A percentile compares a stretch with the other conserved stretches of the same genome.
Conservation (phyloP, 2,888 invertebrate species). For the Oscheius myriophilus region DNA sequence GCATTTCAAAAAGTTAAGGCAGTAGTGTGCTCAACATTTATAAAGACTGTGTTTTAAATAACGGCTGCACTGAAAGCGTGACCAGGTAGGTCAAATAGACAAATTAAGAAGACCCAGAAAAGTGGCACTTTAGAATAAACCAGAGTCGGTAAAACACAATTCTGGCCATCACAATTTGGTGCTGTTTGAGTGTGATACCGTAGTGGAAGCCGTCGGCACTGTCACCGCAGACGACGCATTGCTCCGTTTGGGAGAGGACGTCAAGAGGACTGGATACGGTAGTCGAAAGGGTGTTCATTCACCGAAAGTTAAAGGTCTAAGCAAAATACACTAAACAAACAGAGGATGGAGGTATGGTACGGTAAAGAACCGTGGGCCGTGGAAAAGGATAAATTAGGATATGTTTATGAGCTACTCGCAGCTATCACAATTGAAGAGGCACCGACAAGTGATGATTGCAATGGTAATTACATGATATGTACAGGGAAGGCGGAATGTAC, state of each 20-base stretch:
- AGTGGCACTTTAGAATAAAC: no score
- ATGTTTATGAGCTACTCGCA: not conserved
- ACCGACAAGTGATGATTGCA: not conserved
- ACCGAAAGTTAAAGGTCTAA: not conserved
- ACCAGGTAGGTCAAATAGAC: no score
- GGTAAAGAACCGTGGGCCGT: not conserved
- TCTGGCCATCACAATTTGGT: no score
- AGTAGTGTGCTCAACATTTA: no score
- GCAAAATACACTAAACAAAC: not conserved
- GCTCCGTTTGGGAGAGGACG: slow-evolving; percentile 24
- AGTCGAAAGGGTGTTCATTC: slow-evolving; percentile 13
- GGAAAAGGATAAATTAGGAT: slow-evolving; percentile 5
- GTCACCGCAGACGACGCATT: slow-evolving; percentile 70
- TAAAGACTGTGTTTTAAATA: no score
- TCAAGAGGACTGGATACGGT: slow-evolving; percentile 15
- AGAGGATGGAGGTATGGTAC: not conserved
- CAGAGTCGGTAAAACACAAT: no score
- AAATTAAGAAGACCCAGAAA: no score
- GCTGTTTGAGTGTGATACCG: slow-evolving; percentile 9
- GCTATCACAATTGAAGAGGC: slow-evolving; percentile 19
- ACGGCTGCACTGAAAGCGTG: no score
- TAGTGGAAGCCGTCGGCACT: slow-evolving; percentile 74
- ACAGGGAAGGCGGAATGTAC: slow-evolving; percentile 10
- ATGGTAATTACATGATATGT: no score
- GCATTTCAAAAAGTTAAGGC: no score